Conservation (phyloP, 1,140 invertebrate species). For the Aphelinus atriplicis region DNA sequence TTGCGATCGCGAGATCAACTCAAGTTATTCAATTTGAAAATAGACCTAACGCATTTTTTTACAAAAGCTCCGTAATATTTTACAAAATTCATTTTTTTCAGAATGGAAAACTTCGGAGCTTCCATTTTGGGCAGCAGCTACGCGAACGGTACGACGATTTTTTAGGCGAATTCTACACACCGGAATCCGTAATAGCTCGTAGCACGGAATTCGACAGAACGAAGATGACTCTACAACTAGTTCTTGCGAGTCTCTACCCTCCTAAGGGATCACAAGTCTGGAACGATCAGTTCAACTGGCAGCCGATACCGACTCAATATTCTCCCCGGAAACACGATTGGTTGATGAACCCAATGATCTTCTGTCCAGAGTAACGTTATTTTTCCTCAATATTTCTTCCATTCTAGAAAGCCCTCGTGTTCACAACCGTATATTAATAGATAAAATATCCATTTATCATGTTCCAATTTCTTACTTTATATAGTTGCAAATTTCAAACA, state of each 20-base stretch:
- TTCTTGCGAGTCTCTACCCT: slow-evolving; percentile 56
- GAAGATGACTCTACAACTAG: slow-evolving; percentile 62
- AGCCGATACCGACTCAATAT: slow-evolving; percentile 53
- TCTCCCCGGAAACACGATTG: not conserved
- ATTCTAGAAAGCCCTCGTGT: too few species aligned
- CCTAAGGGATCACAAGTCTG: slow-evolving; percentile 49
- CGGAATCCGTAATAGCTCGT: slow-evolving; percentile 62
- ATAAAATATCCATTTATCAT: too few species aligned
- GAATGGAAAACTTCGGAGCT: slow-evolving; percentile 62
- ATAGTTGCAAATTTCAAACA: too few species aligned
- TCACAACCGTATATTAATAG: too few species aligned
- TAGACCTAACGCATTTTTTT: too few species aligned
- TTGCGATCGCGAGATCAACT: too few species aligned
- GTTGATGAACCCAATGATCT: too few species aligned
- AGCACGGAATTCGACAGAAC: slow-evolving; percentile 71
- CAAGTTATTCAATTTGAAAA: too few species aligned
- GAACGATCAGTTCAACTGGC: slow-evolving; percentile 52
- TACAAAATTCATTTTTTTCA: slow-evolving; percentile 37
- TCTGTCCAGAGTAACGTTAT: slow-evolving; percentile 26
- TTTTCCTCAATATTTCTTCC: too few species aligned
- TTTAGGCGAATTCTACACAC: slow-evolving; percentile 58
- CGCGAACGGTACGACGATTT: slow-evolving; percentile 59
- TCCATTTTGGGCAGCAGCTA: slow-evolving; percentile 60
- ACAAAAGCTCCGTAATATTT: too few species aligned
- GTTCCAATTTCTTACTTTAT: too few species aligned